Evolutionary conservation across 2,113 vertebrate genomes (phyloP), one percentile per base, ranked within the genome.

Genomic region (Oryzias curvinotus): DNA sequence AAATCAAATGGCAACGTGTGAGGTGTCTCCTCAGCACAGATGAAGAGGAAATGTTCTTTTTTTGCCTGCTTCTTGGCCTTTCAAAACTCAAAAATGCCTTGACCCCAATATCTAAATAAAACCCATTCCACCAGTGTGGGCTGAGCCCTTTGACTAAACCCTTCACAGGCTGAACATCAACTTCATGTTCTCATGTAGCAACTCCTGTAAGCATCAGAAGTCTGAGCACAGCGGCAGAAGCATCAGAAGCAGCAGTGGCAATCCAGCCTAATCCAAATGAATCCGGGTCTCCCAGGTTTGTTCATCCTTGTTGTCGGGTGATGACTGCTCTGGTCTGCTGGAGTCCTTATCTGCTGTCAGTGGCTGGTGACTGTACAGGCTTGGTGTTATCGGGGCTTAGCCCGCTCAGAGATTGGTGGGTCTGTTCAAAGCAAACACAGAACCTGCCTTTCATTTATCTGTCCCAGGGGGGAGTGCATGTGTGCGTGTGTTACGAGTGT

Each of bases 211-310:
- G 77, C 82, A 89, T 88, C 86, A 86, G 77, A 77, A 91, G 88
- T 89, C 86, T 86, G 78, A 85, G 73, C 84, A 84, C 80, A 81
- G 85, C 65, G 26, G 65, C 16, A 53, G 80, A 59, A n/a, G 46
- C 50, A 83, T 75, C 51, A 62, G 69, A 66, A 57, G 77, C 62
- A 73, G 81, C 72, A 65, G 77, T 56, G 52, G 66, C 86, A 88
- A 91, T 92, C 86, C 87, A 50, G 70, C 68, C 85, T 91, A 91
- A 92, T 91, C 90, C 90, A 91, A 91, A 92, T 91, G 89, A 92
- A 89, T 88, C 88, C 80, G 54, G 83, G 74, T 81, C 80, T 78
- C 74, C 67, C 69, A 81, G 87, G 85, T 86, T 86, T 77, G 83
- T 84, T 88, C 83, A 87, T 86, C 85, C 87, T 75, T 77, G 89